phyloP scores from a whole-genome alignment of 2,888 invertebrate species.

The Parnassius apollo region DNA sequence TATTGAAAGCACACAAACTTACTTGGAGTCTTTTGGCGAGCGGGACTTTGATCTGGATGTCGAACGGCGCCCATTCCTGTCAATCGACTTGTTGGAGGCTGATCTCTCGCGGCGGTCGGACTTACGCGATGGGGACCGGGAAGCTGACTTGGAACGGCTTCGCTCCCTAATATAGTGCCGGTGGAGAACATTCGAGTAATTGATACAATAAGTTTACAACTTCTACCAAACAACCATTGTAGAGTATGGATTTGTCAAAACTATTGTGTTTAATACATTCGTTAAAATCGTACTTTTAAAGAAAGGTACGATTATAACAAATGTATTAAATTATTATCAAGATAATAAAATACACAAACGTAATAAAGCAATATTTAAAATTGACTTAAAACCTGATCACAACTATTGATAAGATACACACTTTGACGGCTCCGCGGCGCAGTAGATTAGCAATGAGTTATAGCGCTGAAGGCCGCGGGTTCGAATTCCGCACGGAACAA shows the following conservation, averaged over 20 bases:
- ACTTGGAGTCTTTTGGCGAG: constrained; percentile 50
- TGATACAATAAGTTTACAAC: constrained; percentile 28
- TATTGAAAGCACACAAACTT: constrained; percentile 64
- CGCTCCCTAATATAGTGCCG: constrained; percentile 56
- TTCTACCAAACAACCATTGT: constrained; percentile 7
- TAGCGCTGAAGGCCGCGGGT: too few species aligned
- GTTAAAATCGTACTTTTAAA: too few species aligned
- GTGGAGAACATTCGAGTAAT: constrained; percentile 38
- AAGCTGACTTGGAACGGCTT: constrained; percentile 61
- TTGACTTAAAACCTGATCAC: too few species aligned
- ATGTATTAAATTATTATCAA: too few species aligned
- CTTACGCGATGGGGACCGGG: constrained; percentile 51
- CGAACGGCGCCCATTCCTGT: constrained; percentile 41
- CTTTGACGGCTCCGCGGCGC: too few species aligned
- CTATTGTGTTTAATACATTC: neutral
- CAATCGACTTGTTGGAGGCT: constrained; percentile 41
- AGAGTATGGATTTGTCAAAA: constrained; percentile 6
- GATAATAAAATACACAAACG: too few species aligned
- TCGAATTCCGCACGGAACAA: too few species aligned
- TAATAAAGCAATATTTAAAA: too few species aligned
- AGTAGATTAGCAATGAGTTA: too few species aligned
- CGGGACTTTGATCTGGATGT: constrained; percentile 21
- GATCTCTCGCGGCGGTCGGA: constrained; percentile 39
- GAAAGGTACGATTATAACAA: too few species aligned
- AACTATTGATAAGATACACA: too few species aligned